Conservation (phyloP, 2,888 invertebrate genomes). For the Galeruca laticollis region DNA sequence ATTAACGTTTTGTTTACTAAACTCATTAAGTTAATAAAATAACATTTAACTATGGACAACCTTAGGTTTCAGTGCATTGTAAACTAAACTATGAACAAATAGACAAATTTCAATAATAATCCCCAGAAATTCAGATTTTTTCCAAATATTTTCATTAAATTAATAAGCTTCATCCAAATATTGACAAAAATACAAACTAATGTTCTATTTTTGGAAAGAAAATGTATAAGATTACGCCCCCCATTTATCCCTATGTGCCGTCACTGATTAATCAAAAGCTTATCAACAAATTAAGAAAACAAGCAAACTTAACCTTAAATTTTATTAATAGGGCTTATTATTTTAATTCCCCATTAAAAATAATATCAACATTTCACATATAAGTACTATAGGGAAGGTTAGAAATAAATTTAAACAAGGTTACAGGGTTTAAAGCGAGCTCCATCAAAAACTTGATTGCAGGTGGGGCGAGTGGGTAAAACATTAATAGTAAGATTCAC, state of each 20-base stretch:
- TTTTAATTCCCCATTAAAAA: too few species aligned
- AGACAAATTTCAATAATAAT: too few species aligned
- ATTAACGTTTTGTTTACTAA: too few species aligned
- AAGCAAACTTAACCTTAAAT: slow-evolving; percentile 20
- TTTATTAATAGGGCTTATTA: not conserved
- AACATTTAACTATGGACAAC: too few species aligned
- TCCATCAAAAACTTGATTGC: not conserved
- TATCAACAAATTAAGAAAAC: slow-evolving; percentile 2
- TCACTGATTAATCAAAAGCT: slow-evolving; percentile 6
- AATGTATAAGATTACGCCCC: slow-evolving; percentile 1
- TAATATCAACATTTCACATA: too few species aligned
- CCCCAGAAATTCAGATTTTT: too few species aligned
- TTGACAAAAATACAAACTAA: too few species aligned
- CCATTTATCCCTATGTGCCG: not conserved
- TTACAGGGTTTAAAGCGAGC: not conserved
- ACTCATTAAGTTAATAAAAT: too few species aligned
- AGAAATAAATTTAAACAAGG: slow-evolving; percentile 9
- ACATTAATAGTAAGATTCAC: not conserved
- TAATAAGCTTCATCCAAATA: too few species aligned
- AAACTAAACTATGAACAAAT: too few species aligned
- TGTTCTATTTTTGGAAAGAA: slow-evolving; percentile 24
- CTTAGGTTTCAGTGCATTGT: too few species aligned
- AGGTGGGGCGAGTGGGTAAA: slow-evolving; percentile 24
- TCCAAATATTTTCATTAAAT: too few species aligned
- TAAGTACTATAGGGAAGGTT: not conserved